phyloP scores from a whole-genome alignment of 2,888 invertebrate genomes.

The Ennomos quercinarius region DNA sequence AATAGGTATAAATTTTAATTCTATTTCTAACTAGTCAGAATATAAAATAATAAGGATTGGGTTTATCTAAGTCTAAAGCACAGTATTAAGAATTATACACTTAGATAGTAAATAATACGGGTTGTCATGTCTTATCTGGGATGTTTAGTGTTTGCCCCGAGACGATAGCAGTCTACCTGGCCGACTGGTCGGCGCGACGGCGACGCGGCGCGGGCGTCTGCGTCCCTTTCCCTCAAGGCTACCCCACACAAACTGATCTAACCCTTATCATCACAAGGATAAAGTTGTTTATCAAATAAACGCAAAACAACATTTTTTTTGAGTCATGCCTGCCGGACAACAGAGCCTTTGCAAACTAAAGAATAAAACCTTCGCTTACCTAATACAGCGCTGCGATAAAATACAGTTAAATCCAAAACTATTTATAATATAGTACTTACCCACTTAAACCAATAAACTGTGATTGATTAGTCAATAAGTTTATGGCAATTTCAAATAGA shows the following conservation, averaged over 20 bases:
- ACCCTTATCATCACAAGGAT: slow-evolving; percentile 41
- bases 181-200: slow-evolving; percentile 55
- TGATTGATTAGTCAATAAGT: neutral
- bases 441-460: slow-evolving; percentile 27
- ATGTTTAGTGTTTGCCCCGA: slow-evolving; percentile 51
- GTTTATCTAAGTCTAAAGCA: too few species aligned
- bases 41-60: too few species aligned
- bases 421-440: neutral
- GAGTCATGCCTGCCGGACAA: slow-evolving; percentile 55
- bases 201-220: slow-evolving; percentile 57
- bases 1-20: too few species aligned
- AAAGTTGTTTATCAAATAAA: slow-evolving; percentile 15
- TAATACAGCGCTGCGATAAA: neutral
- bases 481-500: neutral
- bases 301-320: slow-evolving; percentile 45
- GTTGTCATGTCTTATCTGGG: slow-evolving; percentile 31
- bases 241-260: slow-evolving; percentile 50
- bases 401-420: neutral
- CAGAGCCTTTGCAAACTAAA: slow-evolving; percentile 43
- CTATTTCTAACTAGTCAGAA: too few species aligned
- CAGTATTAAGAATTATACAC: too few species aligned
- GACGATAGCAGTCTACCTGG: slow-evolving; percentile 67
- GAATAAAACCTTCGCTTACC: slow-evolving; percentile 3
- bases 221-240: slow-evolving; percentile 81
- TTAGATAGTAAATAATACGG: too few species aligned